phyloP scores from a whole-genome alignment of 2,888 invertebrate species.

The Malthinus flaveolus region DNA sequence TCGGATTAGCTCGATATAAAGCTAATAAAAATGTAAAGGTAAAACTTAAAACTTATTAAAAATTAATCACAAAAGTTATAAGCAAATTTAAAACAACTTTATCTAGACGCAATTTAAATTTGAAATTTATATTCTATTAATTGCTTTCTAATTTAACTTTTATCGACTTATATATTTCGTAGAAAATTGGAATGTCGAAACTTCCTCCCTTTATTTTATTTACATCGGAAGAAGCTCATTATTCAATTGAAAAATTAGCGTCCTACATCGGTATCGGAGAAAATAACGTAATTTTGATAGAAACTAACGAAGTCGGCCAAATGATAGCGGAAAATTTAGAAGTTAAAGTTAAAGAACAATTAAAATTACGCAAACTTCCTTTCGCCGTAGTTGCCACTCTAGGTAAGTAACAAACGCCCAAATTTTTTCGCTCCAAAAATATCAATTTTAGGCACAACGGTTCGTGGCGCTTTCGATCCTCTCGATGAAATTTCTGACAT shows the following conservation, averaged over 20 bases:
- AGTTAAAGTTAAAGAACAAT: constrained; percentile 46
- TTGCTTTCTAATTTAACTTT: neutral
- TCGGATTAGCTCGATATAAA: constrained; percentile 59
- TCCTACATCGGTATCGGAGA: constrained; percentile 62
- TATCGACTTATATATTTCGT: neutral
- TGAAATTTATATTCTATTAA: no score
- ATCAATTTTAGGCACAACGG: constrained; percentile 57
- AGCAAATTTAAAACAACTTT: no score
- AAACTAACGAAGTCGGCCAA: constrained; percentile 52
- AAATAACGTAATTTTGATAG: constrained; percentile 58
- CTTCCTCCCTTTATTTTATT: constrained; percentile 56
- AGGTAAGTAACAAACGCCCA: constrained; percentile 38
- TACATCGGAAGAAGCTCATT: constrained; percentile 64
- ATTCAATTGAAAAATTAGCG: constrained; percentile 63
- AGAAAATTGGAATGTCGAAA: constrained; percentile 53
- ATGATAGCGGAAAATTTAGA: constrained; percentile 50
- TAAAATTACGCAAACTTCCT: constrained; percentile 48
- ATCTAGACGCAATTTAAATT: no score
- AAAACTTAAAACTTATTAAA: constrained; percentile 14
- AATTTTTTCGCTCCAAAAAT: no score
- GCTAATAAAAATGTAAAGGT: constrained; percentile 56
- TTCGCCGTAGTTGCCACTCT: constrained; percentile 57
- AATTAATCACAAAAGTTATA: no score
- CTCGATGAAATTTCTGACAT: constrained; percentile 57
- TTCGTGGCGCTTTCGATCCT: constrained; percentile 63